Evolutionary conservation across 1,140 invertebrate species (phyloP), one percentile per base, ranked within the genome.

Genomic region (Amyelois transitella): DNA sequence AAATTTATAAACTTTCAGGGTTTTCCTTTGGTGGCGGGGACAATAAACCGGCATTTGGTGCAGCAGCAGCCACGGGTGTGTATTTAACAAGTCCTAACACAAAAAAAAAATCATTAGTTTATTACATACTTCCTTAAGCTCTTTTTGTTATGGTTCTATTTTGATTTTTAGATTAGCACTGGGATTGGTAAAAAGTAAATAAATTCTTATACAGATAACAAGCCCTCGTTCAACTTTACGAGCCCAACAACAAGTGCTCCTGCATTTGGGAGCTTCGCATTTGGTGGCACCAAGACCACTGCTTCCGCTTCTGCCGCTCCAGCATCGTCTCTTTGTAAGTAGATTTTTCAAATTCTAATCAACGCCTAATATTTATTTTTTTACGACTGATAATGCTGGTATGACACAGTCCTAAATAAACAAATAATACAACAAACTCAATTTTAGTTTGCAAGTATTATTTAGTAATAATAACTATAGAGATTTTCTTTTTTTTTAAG

Each of bases 221-320:
- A 86, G 51, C 56, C 73, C 53, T 72, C 68, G 48, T 63, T 83
- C 38, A 67, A 55, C 10, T 86, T 86, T 56, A 59, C 67, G 2
- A 72, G 64, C 59, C 60, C 69, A 1, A 64, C 64, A 25, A 65
- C 58, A 10, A 70, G 52, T 62, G 66, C 72, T n/a, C 64, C 69
- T 18, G 61, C 67, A 12, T 81, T 77, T 63, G 72, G 75, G 6
- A 62, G 67, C n/a, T 83, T 86, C 47, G 54, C 70, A 20, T 80
- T 82, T 70, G 80, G 82, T 51, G 80, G 82, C 51, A 70, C 69
- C 44, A 83, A 82, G 67, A 79, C 72, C 0, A 69, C 78, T 1
- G 67, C 75, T 17, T 38, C 60, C 0, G 48, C 60, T 22, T 45
- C 76, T 17, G 43, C 60, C 0, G 48, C 60, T 22, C 48, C 76